Evolutionary conservation across 2,113 vertebrate species (phyloP).

Genomic region (Coryphaenoides rupestris): DNA sequence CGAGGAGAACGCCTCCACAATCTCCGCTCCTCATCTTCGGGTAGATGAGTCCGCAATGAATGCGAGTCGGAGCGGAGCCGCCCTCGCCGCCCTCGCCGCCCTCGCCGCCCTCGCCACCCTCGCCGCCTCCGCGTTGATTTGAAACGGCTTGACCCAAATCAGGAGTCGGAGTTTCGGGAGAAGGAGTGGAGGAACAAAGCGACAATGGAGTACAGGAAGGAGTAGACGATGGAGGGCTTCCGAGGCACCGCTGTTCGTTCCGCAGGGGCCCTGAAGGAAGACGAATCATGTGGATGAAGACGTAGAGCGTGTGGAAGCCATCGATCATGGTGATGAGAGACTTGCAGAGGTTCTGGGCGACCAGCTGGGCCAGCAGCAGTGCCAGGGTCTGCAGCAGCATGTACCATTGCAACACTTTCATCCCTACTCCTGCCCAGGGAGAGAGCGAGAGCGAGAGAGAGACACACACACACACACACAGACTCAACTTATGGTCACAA

Average conservation of each 20-base stretch:
- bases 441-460: too few relatives aligned
- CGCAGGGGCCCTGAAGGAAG: slow-evolving; percentile 20
- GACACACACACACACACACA: too few relatives aligned
- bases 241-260: neutral
- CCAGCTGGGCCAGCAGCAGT: slow-evolving; percentile 65
- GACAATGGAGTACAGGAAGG: neutral
- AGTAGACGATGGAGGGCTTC: neutral
- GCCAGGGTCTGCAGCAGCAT: slow-evolving; percentile 52
- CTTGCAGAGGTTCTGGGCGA: slow-evolving; percentile 64
- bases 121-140: too few relatives aligned
- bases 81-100: neutral
- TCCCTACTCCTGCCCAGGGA: slow-evolving; percentile 35
- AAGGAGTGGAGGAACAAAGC: neutral
- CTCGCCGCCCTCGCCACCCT: neutral
- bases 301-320: slow-evolving; percentile 69
- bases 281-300: slow-evolving; percentile 55
- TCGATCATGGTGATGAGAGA: slow-evolving; percentile 70
- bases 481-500: too few relatives aligned
- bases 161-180: neutral
- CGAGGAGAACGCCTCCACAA: slow-evolving; percentile 60
- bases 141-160: neutral
- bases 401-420: slow-evolving; percentile 45
- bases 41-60: slow-evolving; percentile 18
- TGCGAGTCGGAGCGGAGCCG: neutral
- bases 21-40: slow-evolving; percentile 42